phyloP scores from a whole-genome alignment of 2,888 invertebrate species.

The Tricholauxania praeusta region DNA sequence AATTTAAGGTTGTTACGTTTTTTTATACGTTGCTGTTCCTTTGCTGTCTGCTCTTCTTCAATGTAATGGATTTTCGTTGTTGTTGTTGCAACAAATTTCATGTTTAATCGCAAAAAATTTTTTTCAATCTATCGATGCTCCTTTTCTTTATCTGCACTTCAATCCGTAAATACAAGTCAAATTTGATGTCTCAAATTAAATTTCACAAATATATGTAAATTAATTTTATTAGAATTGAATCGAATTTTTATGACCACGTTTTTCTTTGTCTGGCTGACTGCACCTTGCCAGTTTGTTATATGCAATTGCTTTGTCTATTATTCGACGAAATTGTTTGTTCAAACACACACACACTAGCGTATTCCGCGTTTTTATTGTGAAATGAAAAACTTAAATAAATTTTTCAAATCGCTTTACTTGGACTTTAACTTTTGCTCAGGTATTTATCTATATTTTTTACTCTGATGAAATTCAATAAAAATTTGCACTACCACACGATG shows the following conservation, averaged over 20 bases:
- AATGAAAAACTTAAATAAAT: slow-evolving; percentile 36
- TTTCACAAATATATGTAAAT: slow-evolving; percentile 34
- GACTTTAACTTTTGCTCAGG: slow-evolving; percentile 28
- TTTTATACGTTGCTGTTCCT: slow-evolving; percentile 52
- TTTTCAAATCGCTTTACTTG: slow-evolving; percentile 31
- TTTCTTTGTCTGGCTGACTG: slow-evolving; percentile 12
- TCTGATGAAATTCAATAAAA: slow-evolving; percentile 43
- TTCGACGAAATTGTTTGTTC: not conserved
- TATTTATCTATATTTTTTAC: slow-evolving; percentile 30
- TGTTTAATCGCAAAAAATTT: slow-evolving; percentile 60
- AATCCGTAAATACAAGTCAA: not conserved
- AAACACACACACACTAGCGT: slow-evolving; percentile 35
- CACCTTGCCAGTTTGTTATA: slow-evolving; percentile 1
- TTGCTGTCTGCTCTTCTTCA: slow-evolving; percentile 33
- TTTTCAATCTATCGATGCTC: slow-evolving; percentile 38
- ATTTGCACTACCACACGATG: slow-evolving; percentile 39
- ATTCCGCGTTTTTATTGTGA: slow-evolving; percentile 37
- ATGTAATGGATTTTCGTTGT: slow-evolving; percentile 47
- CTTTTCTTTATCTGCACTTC: slow-evolving; percentile 32
- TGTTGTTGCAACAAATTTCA: slow-evolving; percentile 67
- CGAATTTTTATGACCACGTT: slow-evolving; percentile 40
- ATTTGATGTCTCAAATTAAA: slow-evolving; percentile 22
- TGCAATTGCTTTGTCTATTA: slow-evolving; percentile 30
- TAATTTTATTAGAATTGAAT: slow-evolving; percentile 33
- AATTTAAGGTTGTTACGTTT: slow-evolving; percentile 49